Evolutionary conservation across 2,113 vertebrate genomes (phyloP), one percentile per base, ranked within the genome.

Genomic region (Pelecanus crispus): DNA sequence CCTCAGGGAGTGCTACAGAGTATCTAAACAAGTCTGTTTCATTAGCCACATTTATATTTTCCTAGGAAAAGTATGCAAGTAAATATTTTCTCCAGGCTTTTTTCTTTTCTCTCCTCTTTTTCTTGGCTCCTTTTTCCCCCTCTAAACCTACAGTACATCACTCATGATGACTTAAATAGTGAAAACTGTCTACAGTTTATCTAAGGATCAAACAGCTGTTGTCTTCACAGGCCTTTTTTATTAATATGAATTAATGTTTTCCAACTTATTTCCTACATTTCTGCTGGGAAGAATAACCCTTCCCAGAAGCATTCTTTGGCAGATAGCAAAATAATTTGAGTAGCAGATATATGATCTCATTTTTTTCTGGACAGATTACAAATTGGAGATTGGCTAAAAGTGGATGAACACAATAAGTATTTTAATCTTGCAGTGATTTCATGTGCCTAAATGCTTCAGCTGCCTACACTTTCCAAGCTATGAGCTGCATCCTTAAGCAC

Each of bases 291-390:
- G 91, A 94, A 86, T 86, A 97, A 94, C 93, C 95, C 92, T 97
- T 95, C 86, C 92, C 86, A 94, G 86, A 96, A 94, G 91, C 92
- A 93, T 95, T 97, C 95, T 95, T 97, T 97, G 96, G 94, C 96
- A 97, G 95, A 96, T 94, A 97, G 86, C 66, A 97, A 96, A 97
- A 97, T 97, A 95, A 98, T 97, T 92, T 95, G 96, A 97, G 89
- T 94, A 97, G 92, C 94, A 97, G 96, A 97, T 96, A 97, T 45
- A 94, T 97, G 93, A 98, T 95, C 96, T 98, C 96, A 97, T 90
- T 94, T 97, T 95, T 95, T 97, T 95, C 93, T 97, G 93, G 88
- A 91, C 90, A 94, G 95, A 96, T 96, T 97, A 94, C 92, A 97
- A 93, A 96, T 97, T 97, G 90, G 80, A 95, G 92, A 91, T 96